Evolutionary conservation across 1,140 invertebrate genomes (phyloP).

Genomic region (Platorchestia sp.): DNA sequence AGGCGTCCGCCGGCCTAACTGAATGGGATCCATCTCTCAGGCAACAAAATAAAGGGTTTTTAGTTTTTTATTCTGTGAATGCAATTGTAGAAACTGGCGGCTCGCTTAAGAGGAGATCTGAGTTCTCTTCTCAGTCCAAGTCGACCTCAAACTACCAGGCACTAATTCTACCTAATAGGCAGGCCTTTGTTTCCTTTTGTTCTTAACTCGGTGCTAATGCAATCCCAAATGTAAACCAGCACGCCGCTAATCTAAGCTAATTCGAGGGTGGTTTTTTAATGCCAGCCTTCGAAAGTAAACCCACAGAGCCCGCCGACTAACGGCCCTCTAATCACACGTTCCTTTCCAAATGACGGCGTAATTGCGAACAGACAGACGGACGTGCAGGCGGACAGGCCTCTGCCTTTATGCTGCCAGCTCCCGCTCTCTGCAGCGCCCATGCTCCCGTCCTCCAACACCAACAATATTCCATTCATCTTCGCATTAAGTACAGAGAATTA

Average conservation of each 20-base stretch:
- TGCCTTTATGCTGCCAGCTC: conserved; percentile 5
- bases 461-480: neutral
- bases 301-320: conserved; percentile 39
- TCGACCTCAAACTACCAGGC: conserved; percentile 31
- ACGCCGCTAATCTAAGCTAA: conserved; percentile 42
- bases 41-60: neutral
- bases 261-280: conserved; percentile 31
- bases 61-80: neutral
- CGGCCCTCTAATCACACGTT: conserved; percentile 36
- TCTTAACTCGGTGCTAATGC: conserved; percentile 40
- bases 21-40: neutral
- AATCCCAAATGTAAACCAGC: conserved; percentile 44
- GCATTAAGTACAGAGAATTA: neutral
- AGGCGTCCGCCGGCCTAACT: neutral
- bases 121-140: neutral
- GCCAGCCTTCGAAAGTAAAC: conserved; percentile 18
- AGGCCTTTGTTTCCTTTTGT: conserved; percentile 45
- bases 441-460: neutral
- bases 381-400: conserved; percentile 3
- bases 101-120: neutral
- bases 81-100: conserved; percentile 33
- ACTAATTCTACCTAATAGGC: conserved; percentile 34
- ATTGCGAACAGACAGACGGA: conserved; percentile 34
- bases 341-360: conserved; percentile 39
- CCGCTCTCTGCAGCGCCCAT: neutral